phyloP scores from a whole-genome alignment of 2,888 invertebrate genomes.

The Amphipoea lucens region DNA sequence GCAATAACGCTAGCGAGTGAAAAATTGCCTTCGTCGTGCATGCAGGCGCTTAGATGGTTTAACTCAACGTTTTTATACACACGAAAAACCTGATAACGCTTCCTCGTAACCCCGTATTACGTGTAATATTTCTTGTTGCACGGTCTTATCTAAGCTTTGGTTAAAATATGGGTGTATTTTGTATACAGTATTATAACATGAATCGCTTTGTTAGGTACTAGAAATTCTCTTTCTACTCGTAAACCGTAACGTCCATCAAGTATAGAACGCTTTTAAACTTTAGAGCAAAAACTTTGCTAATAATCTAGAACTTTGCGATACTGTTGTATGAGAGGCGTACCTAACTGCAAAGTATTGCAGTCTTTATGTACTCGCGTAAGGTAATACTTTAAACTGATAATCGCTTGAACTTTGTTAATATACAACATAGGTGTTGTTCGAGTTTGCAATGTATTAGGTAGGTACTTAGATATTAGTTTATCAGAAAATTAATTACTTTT shows the following conservation, averaged over 20 bases:
- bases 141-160: conserved; percentile 33
- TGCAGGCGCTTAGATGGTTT: conserved; percentile 67
- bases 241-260: background rate
- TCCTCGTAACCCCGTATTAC: conserved; percentile 32
- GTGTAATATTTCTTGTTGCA: conserved; percentile 62
- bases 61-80: conserved; percentile 44
- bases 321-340: background rate
- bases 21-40: conserved; percentile 68
- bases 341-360: conserved; percentile 14
- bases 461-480: background rate
- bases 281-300: conserved; percentile 29
- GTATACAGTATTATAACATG: background rate
- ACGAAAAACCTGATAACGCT: conserved; percentile 44
- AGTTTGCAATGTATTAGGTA: conserved; percentile 3
- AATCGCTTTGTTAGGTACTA: conserved; percentile 5
- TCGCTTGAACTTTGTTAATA: conserved; percentile 49
- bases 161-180: conserved; percentile 28
- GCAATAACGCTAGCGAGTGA: conserved; percentile 61
- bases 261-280: background rate
- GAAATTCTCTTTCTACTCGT: background rate
- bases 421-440: background rate
- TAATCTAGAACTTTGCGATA: conserved; percentile 23
- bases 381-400: conserved; percentile 21
- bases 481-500: background rate
- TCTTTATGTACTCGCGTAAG: conserved; percentile 11